Conservation (phyloP, 1,140 invertebrate species). For the Arctopsyche grandis region DNA sequence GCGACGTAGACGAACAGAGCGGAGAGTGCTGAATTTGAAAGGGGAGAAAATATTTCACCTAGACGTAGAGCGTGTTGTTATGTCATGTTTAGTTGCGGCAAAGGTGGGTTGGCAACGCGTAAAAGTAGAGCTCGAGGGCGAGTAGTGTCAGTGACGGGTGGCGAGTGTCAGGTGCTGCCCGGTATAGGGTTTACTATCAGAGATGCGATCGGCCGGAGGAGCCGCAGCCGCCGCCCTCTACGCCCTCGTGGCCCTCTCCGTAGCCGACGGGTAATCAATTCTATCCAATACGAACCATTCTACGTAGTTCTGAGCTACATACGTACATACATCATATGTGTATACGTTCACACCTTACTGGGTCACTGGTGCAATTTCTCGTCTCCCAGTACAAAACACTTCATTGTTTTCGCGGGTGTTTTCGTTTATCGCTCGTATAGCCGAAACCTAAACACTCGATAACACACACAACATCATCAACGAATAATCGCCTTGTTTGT, state of each 20-base stretch:
- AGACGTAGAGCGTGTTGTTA: too few relatives aligned
- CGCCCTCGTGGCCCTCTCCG: neutral
- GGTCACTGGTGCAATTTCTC: neutral
- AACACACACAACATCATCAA: neutral
- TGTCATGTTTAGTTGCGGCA: too few relatives aligned
- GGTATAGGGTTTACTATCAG: neutral
- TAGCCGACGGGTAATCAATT: neutral
- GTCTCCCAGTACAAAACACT: neutral
- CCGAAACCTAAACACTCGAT: too few relatives aligned
- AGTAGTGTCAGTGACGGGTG: too few relatives aligned
- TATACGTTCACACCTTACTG: neutral
- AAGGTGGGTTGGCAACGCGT: too few relatives aligned
- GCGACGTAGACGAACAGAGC: too few relatives aligned
- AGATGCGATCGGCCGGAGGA: neutral
- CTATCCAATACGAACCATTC: too few relatives aligned
- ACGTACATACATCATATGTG: too few relatives aligned
- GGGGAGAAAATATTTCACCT: too few relatives aligned
- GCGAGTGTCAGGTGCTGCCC: neutral
- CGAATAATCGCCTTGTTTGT: neutral
- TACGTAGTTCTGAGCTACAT: too few relatives aligned
- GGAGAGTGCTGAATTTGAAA: too few relatives aligned
- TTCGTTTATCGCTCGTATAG: neutral
- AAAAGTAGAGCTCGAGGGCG: too few relatives aligned
- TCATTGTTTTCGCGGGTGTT: neutral
- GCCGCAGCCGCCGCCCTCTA: neutral